A percentile compares a stretch with the other conserved stretches of the same genome.
Evolutionary conservation across 2,113 vertebrate species (phyloP).

Genomic region (Oostethus manadensis): DNA sequence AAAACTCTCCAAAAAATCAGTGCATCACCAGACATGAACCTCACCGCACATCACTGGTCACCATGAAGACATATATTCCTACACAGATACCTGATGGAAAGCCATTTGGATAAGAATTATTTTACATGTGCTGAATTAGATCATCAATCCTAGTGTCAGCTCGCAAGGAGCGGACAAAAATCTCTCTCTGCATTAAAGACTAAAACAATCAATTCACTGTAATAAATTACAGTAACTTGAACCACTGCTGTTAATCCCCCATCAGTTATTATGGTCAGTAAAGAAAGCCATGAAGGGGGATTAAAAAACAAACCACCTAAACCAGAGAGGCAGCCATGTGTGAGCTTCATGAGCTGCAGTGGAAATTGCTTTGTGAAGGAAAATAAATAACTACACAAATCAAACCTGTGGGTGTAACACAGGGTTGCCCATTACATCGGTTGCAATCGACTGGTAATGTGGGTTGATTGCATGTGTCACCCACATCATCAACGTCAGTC

Average conservation of each 20-base stretch:
- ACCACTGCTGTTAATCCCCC: slow-evolving; percentile 28
- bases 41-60: slow-evolving; percentile 11
- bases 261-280: slow-evolving; percentile 11
- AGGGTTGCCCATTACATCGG: no score
- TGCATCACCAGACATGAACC: no score
- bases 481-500: no score
- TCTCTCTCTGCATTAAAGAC: slow-evolving; percentile 5
- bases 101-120: no score
- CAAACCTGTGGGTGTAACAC: no score
- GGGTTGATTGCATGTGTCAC: no score
- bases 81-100: not conserved
- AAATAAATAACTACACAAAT: no score
- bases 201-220: slow-evolving; percentile 14
- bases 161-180: not conserved
- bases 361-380: no score
- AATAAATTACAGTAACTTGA: slow-evolving; percentile 18
- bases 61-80: no score
- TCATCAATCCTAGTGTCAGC: not conserved
- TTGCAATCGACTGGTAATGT: no score
- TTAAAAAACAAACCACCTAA: slow-evolving; percentile 22
- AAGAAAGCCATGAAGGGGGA: slow-evolving; percentile 8
- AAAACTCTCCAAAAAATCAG: no score
- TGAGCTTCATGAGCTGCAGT: no score
- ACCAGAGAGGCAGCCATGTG: not conserved
- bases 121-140: not conserved